Evolutionary conservation across 2,113 vertebrate genomes (phyloP).

Genomic region (Pteruthius melanotis): DNA sequence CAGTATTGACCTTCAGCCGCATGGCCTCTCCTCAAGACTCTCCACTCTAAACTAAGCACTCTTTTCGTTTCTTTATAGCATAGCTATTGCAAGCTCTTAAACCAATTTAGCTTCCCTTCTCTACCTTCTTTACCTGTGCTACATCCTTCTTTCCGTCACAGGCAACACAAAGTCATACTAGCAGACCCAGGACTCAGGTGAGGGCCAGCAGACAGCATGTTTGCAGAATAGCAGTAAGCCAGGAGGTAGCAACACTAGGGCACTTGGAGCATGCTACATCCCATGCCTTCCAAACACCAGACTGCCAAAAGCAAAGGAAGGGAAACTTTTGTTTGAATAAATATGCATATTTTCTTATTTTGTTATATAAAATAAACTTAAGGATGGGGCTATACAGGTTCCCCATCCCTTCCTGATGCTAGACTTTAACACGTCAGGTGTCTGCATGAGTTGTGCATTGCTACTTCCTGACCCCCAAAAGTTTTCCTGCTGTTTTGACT

Average conservation of each 20-base stretch:
- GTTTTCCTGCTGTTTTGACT: background rate
- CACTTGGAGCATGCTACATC: fast-evolving
- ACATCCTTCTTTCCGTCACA: background rate
- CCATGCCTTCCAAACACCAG: background rate
- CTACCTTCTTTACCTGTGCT: background rate
- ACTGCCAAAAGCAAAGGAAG: background rate
- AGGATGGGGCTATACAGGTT: background rate
- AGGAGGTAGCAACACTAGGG: fast-evolving
- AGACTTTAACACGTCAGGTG: background rate
- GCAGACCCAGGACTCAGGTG: background rate
- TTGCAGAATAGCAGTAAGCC: background rate
- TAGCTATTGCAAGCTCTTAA: background rate
- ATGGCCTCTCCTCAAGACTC: background rate
- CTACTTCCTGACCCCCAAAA: background rate
- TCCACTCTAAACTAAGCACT: background rate
- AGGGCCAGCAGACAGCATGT: background rate
- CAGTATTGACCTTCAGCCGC: background rate
- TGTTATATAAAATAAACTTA: background rate
- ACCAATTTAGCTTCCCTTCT: background rate
- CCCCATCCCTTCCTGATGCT: fast-evolving
- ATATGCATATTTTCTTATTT: background rate
- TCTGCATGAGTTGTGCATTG: background rate
- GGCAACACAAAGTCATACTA: background rate
- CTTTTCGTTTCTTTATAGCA: background rate
- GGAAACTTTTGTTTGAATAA: background rate